A percentile compares a stretch with the other conserved stretches of the same genome.
Evolutionary conservation across 2,797 vertebrate species (phyloP).

Genomic region (Cuculus canorus): DNA sequence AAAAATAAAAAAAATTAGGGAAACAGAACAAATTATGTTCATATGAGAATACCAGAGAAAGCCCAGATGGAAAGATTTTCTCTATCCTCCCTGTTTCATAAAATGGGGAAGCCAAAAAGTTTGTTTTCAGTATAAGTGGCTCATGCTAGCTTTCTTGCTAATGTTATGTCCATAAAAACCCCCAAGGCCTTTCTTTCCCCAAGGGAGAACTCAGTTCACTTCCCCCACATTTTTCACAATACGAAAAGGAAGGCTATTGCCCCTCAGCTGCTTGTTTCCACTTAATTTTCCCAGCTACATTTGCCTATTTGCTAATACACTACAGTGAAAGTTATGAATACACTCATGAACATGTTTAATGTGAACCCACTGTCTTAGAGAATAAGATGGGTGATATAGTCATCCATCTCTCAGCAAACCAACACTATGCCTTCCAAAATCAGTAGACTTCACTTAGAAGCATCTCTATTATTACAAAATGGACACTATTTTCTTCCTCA

Average conservation of each 20-base stretch:
- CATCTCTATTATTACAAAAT: not conserved
- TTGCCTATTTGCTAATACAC: not conserved
- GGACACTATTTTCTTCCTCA: not conserved
- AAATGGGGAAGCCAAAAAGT: not conserved
- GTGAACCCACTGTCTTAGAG: not conserved
- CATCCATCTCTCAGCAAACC: not conserved
- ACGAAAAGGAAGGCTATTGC: not conserved
- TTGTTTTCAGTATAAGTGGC: not conserved
- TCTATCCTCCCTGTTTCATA: not conserved
- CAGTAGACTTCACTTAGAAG: not conserved
- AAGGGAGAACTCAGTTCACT: not conserved
- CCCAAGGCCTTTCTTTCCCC: not conserved
- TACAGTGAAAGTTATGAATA: not conserved
- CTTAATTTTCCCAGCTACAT: not conserved
- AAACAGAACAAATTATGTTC: not conserved
- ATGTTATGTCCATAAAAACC: not conserved
- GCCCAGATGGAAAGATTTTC: not conserved
- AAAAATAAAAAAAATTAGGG: not conserved
- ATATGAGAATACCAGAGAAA: not conserved
- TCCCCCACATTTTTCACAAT: not conserved
- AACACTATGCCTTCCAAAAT: not conserved
- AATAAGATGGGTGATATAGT: not conserved
- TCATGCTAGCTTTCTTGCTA: not conserved
- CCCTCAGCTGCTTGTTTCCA: not conserved
- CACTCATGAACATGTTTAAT: fast-evolving